Base-by-base conservation (phyloP, 1,140 invertebrate species). In the Caenorhabditis inopinata region DNA sequence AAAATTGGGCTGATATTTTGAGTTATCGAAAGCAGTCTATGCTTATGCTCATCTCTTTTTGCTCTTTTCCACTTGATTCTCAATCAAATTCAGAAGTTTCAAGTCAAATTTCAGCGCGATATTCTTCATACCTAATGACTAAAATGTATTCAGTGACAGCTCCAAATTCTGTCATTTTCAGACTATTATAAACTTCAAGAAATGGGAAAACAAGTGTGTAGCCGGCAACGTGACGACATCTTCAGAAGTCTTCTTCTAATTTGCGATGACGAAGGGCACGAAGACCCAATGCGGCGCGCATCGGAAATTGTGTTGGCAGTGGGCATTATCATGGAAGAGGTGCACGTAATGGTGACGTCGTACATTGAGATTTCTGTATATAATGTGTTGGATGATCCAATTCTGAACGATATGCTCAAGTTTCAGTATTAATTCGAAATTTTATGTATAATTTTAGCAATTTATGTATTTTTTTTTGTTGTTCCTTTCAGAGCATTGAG, bases 351-450 rank as follows among this genome's bases (percentile, higher is more conserved):
- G 58, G 58, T 68, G 25, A 68, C 58, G n/a, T 68, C 58, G n/a
- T 68, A 68, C 11, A 68, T 68, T 21, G 58, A 68, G 58, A 68
- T 68, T 68, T 38, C 58, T 1, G 58, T 68, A 9, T 38, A 42
- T 21, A 18, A 38, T 68, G 29, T 68, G 58, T 38, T 68, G 25
- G 58, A 38, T 68, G 58, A 68, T 25, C 32, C 29, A 0, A 68
- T 68, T 68, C 38, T 68, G n/a, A 68, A 68, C 32, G 58, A 68
- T 68, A 68, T 68, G 58, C 9, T 68, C 1, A 68, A 42, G 32
- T 68, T 68, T 68, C 58, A 68, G 58, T 68, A 68, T 68, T 68
- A 25, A 53, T 25, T 25, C n/a, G n/a, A n/a, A n/a, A n/a, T n/a
- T n/a, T n/a, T n/a, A n/a, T n/a, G n/a, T n/a, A n/a, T n/a, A n/a